phyloP scores from a whole-genome alignment of 2,888 invertebrate genomes.

The Leptothorax acervorum region DNA sequence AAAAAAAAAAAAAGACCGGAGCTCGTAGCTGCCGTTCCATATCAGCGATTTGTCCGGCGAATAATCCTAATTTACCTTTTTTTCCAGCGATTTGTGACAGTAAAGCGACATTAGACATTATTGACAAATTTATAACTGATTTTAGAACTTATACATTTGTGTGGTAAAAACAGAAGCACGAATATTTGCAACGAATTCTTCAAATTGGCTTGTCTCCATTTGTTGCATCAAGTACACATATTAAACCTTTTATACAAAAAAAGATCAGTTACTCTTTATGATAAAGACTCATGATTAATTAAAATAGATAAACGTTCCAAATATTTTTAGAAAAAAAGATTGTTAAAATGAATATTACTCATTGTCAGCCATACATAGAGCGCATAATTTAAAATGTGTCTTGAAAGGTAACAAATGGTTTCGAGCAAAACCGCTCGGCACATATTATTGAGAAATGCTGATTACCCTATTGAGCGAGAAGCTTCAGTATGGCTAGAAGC shows the following conservation, averaged over 20 bases:
- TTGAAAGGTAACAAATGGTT: conserved; percentile 45
- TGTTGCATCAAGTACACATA: neutral
- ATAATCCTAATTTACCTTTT: conserved; percentile 34
- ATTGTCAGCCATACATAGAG: neutral
- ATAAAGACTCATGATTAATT: neutral
- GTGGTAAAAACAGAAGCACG: too few relatives aligned
- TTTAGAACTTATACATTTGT: too few relatives aligned
- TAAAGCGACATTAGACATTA: neutral
- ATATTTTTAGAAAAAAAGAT: neutral
- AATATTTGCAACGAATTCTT: too few relatives aligned
- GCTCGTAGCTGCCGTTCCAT: neutral
- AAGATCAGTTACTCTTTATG: neutral
- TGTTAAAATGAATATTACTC: neutral
- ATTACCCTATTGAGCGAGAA: conserved; percentile 44
- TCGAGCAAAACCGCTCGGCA: conserved; percentile 47
- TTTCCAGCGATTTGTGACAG: neutral
- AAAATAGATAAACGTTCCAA: neutral
- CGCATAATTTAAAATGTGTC: neutral
- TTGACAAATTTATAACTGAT: too few relatives aligned
- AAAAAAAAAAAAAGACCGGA: conserved; percentile 12
- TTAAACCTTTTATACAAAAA: neutral
- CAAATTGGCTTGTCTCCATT: too few relatives aligned
- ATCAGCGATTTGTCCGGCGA: conserved; percentile 15
- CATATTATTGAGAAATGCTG: conserved; percentile 58
- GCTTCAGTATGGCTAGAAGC: neutral